Evolutionary conservation across 1,140 invertebrate genomes (phyloP), one percentile per base, ranked within the genome.

Genomic region (Solenopsis fugax): DNA sequence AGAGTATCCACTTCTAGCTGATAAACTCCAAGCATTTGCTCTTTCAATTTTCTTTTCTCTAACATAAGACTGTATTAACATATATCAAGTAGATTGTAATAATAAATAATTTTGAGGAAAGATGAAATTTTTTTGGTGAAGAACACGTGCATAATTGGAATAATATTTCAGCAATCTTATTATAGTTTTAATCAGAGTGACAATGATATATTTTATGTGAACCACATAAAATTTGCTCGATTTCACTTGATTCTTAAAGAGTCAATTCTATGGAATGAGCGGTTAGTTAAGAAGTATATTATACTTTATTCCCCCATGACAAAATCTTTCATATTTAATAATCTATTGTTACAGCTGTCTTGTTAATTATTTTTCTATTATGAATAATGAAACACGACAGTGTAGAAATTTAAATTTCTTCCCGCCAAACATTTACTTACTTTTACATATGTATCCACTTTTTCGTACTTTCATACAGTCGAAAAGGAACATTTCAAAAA

Each of bases 401-500:
- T 73, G n/a, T 4, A 58, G n/a, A 80, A 18, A 81, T 81, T 54
- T 54, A 16, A 37, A 37, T 54, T 21, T 69, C n/a, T 24, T 69
- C 52, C 64, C 34, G 10, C 24, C 12, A 69, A 73, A 50, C 13
- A 73, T 73, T 75, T 45, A 48, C 48, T 41, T 67, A 41, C 6
- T 21, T 67, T 65, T 56, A 21, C n/a, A 21, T 77, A 67, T 4
- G 37, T 34, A 34, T 34, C 18, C 7, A 45, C 24, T 29, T 58
- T 58, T 34, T 18, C 24, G 18, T 34, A 65, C 41, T 34, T 78
- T 37, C 12, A 65, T 78, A 64, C 5, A 16, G 60, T 24, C 21
- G 16, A 34, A 18, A 84, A 50, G 60, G 41, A 60, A 84, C 41
- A 16, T 13, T 84, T 72, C 13, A 50, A 84, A 84, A 82, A 84